Evolutionary conservation across 64 coral and sea anemone species (phyloP).

Genomic region (Astreopora myriophthalma): DNA sequence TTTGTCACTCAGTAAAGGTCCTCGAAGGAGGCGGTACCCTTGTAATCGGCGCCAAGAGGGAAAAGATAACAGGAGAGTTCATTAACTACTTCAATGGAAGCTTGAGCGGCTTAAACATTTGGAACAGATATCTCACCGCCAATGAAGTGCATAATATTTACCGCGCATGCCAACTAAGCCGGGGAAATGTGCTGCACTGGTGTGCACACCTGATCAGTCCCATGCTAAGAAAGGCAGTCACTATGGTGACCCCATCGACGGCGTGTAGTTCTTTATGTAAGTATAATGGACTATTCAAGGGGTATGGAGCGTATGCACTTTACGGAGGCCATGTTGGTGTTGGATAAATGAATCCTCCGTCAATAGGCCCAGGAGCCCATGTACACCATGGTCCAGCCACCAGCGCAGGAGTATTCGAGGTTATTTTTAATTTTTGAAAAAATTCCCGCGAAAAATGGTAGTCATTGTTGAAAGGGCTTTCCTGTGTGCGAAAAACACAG

Average conservation of each 20-base stretch:
- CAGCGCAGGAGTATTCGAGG: too few species aligned
- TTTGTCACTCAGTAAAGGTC: background rate
- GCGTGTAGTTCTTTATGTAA: slow-evolving; percentile 16
- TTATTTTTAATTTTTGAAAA: too few species aligned
- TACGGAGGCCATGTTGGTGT: too few species aligned
- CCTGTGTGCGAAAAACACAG: too few species aligned
- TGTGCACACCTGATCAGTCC: background rate
- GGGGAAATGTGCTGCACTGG: slow-evolving; percentile 26
- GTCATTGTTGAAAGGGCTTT: too few species aligned
- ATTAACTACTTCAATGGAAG: background rate
- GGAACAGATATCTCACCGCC: background rate
- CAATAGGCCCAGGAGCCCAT: too few species aligned
- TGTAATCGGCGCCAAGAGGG: background rate
- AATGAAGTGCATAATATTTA: slow-evolving; percentile 5
- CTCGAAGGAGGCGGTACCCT: slow-evolving; percentile 6
- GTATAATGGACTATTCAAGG: background rate
- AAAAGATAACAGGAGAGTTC: background rate
- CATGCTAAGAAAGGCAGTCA: background rate
- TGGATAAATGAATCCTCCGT: too few species aligned
- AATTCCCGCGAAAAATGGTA: too few species aligned
- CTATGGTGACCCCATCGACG: background rate
- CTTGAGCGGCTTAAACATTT: slow-evolving; percentile 26
- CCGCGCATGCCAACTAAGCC: background rate
- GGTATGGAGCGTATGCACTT: too few species aligned
- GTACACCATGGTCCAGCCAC: too few species aligned